Evolutionary conservation across 2,113 vertebrate genomes (phyloP).

Genomic region (Isurus oxyrinchus): DNA sequence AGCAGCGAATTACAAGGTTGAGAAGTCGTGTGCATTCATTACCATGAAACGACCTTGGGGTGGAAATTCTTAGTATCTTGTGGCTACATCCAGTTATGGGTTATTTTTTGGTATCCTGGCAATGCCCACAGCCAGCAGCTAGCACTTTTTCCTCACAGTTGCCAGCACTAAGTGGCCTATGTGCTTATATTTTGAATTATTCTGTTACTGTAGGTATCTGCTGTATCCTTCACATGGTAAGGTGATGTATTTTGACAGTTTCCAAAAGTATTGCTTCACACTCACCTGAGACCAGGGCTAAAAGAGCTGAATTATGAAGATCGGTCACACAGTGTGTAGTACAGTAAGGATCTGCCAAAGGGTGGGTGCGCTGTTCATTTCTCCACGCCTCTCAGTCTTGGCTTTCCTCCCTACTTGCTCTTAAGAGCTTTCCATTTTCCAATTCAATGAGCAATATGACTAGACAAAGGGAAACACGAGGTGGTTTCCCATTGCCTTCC

Average conservation of each 20-base stretch:
- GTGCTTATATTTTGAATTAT: not conserved
- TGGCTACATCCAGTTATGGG: not conserved
- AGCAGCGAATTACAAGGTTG: not conserved
- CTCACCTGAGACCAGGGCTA: not conserved
- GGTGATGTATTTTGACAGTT: not conserved
- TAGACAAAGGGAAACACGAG: no score
- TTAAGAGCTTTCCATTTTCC: no score
- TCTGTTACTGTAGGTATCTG: not conserved
- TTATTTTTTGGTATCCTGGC: not conserved
- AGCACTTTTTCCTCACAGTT: no score
- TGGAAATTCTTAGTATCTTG: not conserved
- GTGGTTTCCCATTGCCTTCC: no score
- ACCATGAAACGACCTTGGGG: not conserved
- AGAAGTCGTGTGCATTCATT: not conserved
- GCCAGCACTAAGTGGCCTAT: not conserved
- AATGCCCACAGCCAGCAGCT: not conserved
- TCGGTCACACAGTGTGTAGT: no score
- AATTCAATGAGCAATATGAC: no score
- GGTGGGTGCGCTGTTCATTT: no score
- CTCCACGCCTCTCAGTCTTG: no score
- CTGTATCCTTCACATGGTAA: not conserved
- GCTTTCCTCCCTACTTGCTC: no score
- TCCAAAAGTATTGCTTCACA: not conserved
- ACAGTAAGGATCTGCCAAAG: no score
- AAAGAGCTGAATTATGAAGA: not conserved